A percentile compares a stretch with the other conserved stretches of the same genome.
Conservation (phyloP, 2,888 invertebrate species). For the Acleris holmiana region DNA sequence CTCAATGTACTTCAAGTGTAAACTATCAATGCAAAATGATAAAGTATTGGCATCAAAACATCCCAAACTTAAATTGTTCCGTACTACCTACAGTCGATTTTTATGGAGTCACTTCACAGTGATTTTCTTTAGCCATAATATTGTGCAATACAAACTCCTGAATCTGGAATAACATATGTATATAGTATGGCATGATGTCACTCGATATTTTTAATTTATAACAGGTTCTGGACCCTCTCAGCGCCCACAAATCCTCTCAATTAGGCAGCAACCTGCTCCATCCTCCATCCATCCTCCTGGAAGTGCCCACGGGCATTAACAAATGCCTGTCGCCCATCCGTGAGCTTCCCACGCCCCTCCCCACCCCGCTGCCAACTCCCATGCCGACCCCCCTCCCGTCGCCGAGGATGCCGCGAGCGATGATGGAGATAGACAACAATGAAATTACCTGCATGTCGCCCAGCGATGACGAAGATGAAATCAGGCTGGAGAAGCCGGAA, state of each 20-base stretch:
- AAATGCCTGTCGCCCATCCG: slow-evolving; percentile 92
- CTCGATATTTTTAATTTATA: slow-evolving; percentile 35
- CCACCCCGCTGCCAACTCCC: slow-evolving; percentile 86
- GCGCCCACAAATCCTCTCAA: slow-evolving; percentile 85
- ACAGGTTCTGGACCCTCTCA: slow-evolving; percentile 87
- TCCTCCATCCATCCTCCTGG: slow-evolving; percentile 90
- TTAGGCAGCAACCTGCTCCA: slow-evolving; percentile 86
- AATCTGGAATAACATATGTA: no score
- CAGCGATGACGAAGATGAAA: slow-evolving; percentile 79
- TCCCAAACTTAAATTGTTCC: no score
- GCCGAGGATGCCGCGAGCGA: slow-evolving; percentile 74
- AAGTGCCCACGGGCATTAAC: slow-evolving; percentile 89
- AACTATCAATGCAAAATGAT: no score
- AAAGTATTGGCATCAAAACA: no score
- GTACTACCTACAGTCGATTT: no score
- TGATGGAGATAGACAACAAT: slow-evolving; percentile 63
- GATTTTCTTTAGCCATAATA: no score
- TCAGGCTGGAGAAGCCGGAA: slow-evolving; percentile 63
- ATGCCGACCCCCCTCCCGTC: slow-evolving; percentile 87
- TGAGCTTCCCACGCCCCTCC: slow-evolving; percentile 90
- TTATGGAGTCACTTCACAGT: no score
- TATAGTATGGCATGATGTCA: no score
- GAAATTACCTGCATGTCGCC: slow-evolving; percentile 65
- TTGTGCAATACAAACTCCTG: no score
- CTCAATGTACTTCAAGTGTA: no score